Evolutionary conservation across 2,888 invertebrate species (phyloP).

Genomic region (Eupithecia abbreviata): DNA sequence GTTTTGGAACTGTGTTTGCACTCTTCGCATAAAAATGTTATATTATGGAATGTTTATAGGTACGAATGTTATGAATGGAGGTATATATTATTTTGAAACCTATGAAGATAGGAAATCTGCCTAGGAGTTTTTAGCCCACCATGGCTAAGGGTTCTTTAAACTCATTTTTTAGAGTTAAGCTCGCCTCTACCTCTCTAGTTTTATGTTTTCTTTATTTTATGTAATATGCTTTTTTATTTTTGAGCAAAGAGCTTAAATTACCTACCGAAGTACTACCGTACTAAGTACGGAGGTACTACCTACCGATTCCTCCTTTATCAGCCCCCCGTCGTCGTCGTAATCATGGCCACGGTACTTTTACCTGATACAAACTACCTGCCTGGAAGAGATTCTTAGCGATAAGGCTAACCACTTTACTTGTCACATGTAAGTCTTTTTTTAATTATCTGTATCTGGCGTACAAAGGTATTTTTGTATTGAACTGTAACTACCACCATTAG

Average conservation of each 20-base stretch:
- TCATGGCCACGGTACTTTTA: no score
- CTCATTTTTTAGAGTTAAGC: neutral
- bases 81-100: neutral
- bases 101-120: neutral
- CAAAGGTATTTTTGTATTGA: no score
- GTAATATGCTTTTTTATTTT: neutral
- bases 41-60: constrained; percentile 8
- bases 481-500: neutral
- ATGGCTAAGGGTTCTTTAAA: neutral
- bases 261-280: neutral
- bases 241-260: neutral
- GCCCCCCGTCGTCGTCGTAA: neutral
- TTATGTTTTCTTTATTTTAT: neutral
- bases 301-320: neutral
- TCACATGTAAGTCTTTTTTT: no score
- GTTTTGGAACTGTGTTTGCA: constrained; percentile 47
- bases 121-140: neutral
- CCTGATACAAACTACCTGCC: neutral
- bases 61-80: neutral
- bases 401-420: no score
- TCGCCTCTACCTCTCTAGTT: neutral
- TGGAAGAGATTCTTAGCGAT: no score
- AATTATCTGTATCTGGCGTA: no score
- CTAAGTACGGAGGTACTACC: neutral
- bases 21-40: constrained; percentile 17